These are phyloP conservation scores for Chrysemys picta DNA, from an alignment of 2,113 vertebrate species.

Conservation along the genomic window DNA sequence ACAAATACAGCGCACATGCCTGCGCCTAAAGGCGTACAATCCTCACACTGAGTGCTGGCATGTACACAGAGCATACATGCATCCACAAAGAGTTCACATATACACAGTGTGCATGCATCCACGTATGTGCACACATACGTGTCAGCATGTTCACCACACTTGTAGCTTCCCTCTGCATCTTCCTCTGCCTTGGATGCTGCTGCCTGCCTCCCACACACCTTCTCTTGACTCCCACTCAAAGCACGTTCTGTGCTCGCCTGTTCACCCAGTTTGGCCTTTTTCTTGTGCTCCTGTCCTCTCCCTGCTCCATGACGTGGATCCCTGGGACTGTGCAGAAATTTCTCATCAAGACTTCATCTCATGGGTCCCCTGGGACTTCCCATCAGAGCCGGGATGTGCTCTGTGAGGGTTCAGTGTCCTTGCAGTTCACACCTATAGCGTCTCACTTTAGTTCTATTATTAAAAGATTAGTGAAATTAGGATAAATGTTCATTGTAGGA, in stretches of 20 bases:
- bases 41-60: background rate
- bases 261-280: background rate
- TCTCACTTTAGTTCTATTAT: background rate
- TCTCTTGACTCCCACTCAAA: accelerated
- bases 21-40: accelerated
- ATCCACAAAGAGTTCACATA: background rate
- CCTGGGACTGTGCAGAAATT: background rate
- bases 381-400: background rate
- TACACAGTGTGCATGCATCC: background rate
- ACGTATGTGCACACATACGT: background rate
- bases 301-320: background rate
- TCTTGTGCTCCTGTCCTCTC: background rate
- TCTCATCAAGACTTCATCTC: accelerated
- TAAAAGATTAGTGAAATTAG: background rate
- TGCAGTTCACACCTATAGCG: accelerated
- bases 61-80: accelerated
- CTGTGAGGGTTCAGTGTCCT: accelerated
- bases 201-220: accelerated
- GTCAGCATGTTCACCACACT: accelerated
- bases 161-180: accelerated
- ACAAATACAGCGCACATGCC: background rate
- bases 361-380: accelerated
- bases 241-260: accelerated
- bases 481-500: background rate
- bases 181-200: accelerated